Base-by-base conservation (phyloP, 2,797 vertebrate species). In the Peromyscus eremicus region DNA sequence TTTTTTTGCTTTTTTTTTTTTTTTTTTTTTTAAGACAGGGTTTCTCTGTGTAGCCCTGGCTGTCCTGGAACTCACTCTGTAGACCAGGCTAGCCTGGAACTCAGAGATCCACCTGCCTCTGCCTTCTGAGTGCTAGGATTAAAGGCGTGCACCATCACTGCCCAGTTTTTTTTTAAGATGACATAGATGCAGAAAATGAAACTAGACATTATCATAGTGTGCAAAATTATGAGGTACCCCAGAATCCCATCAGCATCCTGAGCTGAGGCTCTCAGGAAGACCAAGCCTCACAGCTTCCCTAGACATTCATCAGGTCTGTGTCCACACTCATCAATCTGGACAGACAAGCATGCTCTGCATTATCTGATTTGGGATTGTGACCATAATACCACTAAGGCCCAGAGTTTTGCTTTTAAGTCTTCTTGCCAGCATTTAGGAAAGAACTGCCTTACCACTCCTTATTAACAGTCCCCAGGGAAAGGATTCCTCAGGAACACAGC, bases 341-440 rank as follows among this genome's bases (percentile, higher is more conserved):
- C 83, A 96, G 94, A 92, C 46, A 70, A 86, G 85, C 96, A 90
- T 96, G 92, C 52, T 91, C 96, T 29, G 75, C 89, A 97, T 96
- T 66, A 94, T 73, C 91, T 87, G 83, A 83, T 93, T 96, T 96
- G 89, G 73, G 46, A 87, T 87, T 75, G 91, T 92, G 89, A 97
- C 60, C 60, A 11, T 46, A 94, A 91, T n/a, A 34, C 37, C 34
- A 85, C 37, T 29, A 92, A 68, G 37, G 66, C 77, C 94, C 83
- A 85, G 83, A 49, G 25, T 70, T 81, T 40, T 71, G n/a, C 80
- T n/a, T 95, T 82, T 46, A 46, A 91, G 82, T 12, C 3, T 85
- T 64, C 43, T 40, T 70, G 94, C 70, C 84, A 94, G 79, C 40
- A 94, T 64, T 57, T 83, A 60, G 76, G 70, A 81, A 94, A 92